Evolutionary conservation across 1,140 invertebrate genomes (phyloP), one percentile per base, ranked within the genome.

Genomic region (Spodoptera frugiperda): DNA sequence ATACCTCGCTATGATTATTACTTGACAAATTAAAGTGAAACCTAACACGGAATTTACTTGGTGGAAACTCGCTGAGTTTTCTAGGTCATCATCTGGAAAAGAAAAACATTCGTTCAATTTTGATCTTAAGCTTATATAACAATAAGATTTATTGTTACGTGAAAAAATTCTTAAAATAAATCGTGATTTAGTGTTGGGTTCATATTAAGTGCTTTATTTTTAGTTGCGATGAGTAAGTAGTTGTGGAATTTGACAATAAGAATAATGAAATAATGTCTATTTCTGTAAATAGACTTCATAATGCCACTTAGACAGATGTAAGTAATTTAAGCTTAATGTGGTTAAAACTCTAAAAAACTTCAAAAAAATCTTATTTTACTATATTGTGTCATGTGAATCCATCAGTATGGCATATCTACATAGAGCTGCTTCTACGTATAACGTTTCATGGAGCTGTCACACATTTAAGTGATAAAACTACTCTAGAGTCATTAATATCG

Each of bases 51-150:
- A 79, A 70, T 84, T 79, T 75, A 84, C 67, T 59, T 82, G 84
- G 10, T 59, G 61, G 44, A 76, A 39, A 44, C 48, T 59, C 21
- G 90, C 84, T 44, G 86, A 83, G 77, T 82, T 89, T n/a, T 86
- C 84, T 49, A 83, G 80, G 53, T 85, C 88, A 19, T 88, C 89
- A 85, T 87, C 91, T 93, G 90, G 49, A 84, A 90, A 78, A 59
- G 30, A 9, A 25, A 73, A 48, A 46, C 8, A 54, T 55, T 71
- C 49, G 12, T 53, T 33, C 49, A 68, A 63, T 44, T 61, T 51
- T 14, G 4, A 55, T 46, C 33, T 59, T 57, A 75, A 57, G 11
- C 57, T 30, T 39, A 61, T 25, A 61, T 17, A n/a, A 25, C 39
- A 61, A 61, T 15, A 39, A 9, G 57, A 61, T 76, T 33, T 21